Conservation (phyloP, 2,113 vertebrate genomes). For the Indri indri region DNA sequence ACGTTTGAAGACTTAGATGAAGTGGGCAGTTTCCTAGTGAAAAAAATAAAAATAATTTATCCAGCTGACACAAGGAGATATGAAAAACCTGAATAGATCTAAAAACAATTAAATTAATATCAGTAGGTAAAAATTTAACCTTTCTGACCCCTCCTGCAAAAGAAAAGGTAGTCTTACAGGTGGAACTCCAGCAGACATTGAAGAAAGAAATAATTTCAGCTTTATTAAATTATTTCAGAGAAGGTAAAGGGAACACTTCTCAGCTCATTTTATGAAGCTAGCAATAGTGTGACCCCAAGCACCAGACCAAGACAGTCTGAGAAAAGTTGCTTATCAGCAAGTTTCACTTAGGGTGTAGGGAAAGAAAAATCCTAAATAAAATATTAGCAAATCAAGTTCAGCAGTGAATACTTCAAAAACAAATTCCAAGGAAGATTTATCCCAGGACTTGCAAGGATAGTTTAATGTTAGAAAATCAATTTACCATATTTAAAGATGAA, state of each 20-base stretch:
- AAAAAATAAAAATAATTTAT: background rate
- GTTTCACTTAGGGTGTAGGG: background rate
- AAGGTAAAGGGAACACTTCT: background rate
- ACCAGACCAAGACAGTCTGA: background rate
- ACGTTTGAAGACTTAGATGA: slow-evolving; percentile 14
- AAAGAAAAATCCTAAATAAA: background rate
- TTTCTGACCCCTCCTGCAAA: background rate
- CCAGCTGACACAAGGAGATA: background rate
- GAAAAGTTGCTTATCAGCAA: background rate
- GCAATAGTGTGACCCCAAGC: background rate
- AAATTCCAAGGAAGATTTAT: background rate
- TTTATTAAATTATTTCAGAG: background rate
- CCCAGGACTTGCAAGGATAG: background rate
- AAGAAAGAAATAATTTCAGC: background rate
- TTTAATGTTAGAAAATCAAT: background rate
- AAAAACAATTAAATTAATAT: background rate
- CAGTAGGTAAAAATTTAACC: background rate
- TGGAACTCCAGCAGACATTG: background rate
- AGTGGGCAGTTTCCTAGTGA: background rate
- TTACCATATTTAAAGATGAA: background rate
- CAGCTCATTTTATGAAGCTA: background rate
- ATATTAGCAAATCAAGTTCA: background rate
- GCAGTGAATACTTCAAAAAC: background rate
- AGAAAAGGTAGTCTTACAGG: background rate
- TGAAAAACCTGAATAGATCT: slow-evolving; percentile 4